phyloP scores from a whole-genome alignment of 2,797 vertebrate species.

The Phalloptychus januarius region DNA sequence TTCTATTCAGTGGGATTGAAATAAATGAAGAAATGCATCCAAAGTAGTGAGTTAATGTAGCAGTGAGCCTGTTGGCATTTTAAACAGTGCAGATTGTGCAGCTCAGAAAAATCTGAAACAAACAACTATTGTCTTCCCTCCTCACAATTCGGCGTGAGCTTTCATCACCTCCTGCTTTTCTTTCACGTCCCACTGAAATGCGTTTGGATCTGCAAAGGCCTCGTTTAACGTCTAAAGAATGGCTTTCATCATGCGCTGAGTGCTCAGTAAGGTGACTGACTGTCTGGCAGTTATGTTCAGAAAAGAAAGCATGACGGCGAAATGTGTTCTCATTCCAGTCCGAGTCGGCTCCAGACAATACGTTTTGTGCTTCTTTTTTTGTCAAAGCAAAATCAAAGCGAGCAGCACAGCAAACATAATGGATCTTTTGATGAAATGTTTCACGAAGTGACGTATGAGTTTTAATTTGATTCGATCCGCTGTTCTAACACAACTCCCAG shows the following conservation, averaged over 20 bases:
- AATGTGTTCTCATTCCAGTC: background rate
- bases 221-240: constrained; percentile 14
- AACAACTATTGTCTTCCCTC: constrained; percentile 3
- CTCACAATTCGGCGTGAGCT: constrained; percentile 3
- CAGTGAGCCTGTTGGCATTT: background rate
- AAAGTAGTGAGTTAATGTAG: background rate
- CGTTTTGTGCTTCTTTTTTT: background rate
- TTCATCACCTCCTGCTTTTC: constrained; percentile 22
- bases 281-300: constrained; percentile 1
- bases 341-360: background rate
- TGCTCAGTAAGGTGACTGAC: background rate
- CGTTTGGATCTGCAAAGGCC: constrained; percentile 24
- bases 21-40: background rate
- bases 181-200: constrained; percentile 30
- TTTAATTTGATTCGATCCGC: background rate
- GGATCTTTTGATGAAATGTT: background rate
- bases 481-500: background rate
- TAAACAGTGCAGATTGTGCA: constrained; percentile 4
- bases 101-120: constrained; percentile 12
- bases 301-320: background rate
- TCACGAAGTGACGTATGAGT: background rate
- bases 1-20: constrained; percentile 9
- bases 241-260: constrained; percentile 20
- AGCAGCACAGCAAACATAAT: background rate
- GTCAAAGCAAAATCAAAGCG: background rate